Percentiles rank a stretch among this genome's conserved stretches.
phyloP scores from a whole-genome alignment of 2,797 vertebrate genomes.

The Platyrinchus mystaceus region DNA sequence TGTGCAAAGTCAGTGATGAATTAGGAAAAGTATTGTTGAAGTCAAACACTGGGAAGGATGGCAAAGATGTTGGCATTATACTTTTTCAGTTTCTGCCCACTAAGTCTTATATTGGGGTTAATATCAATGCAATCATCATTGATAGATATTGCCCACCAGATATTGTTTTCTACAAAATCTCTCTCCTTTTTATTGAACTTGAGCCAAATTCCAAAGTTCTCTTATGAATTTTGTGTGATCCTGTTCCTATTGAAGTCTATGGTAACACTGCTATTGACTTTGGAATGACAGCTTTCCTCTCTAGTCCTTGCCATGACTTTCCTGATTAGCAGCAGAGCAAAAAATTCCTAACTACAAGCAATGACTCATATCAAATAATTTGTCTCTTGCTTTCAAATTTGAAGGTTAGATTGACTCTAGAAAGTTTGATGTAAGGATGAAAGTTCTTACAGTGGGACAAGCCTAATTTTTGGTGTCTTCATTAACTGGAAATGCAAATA shows the following conservation, averaged over 20 bases:
- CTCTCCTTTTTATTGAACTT: background rate
- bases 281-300: background rate
- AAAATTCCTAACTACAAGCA: background rate
- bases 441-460: background rate
- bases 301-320: background rate
- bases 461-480: background rate
- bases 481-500: background rate
- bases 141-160: background rate
- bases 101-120: background rate
- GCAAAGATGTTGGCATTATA: background rate
- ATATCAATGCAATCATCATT: background rate
- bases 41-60: background rate
- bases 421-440: background rate
- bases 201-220: background rate
- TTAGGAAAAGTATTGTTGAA: background rate
- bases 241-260: background rate
- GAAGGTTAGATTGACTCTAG: background rate
- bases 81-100: background rate
- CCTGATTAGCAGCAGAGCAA: background rate
- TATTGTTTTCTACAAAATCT: background rate
- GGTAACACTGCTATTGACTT: background rate
- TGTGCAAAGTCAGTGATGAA: background rate
- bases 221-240: background rate
- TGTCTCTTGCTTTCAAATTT: background rate
- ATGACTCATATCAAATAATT: background rate